These are phyloP conservation scores for Coranthus polyacanthus DNA, from an alignment of 2,797 vertebrate genomes.

Conservation along the genomic window DNA sequence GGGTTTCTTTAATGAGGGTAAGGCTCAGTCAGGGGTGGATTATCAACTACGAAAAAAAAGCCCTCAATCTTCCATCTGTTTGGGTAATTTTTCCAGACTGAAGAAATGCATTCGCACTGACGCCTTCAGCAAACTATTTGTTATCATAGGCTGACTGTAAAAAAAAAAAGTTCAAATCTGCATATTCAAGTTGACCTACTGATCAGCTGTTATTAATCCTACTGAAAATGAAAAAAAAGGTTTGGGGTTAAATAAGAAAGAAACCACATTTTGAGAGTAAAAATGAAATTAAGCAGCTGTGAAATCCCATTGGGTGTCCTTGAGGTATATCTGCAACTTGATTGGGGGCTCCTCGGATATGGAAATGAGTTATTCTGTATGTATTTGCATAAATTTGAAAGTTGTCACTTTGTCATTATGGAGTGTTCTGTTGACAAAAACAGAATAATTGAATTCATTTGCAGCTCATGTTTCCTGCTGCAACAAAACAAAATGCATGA, in stretches of 20 bases:
- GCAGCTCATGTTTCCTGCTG: not conserved
- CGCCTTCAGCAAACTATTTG: not conserved
- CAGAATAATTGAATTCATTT: constrained; percentile 6
- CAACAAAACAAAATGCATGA: not conserved
- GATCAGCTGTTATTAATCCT: constrained; percentile 1
- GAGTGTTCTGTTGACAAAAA: constrained; percentile 13
- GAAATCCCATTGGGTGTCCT: constrained; percentile 1
- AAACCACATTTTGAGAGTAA: not conserved
- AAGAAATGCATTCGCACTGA: constrained; percentile 19
- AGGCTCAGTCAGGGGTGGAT: constrained; percentile 70
- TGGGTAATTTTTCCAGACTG: constrained; percentile 27
- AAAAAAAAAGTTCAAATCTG: not conserved
- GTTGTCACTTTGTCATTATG: not conserved
- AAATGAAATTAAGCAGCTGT: not conserved
- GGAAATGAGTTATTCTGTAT: constrained; percentile 10
- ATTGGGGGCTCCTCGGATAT: not conserved
- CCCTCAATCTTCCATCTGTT: constrained; percentile 46
- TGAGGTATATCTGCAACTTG: not conserved
- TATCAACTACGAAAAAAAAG: constrained; percentile 44
- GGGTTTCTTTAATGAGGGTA: constrained; percentile 75
- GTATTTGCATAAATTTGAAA: constrained; percentile 2
- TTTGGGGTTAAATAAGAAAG: not conserved
- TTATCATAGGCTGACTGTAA: constrained; percentile 8
- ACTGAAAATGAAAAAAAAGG: not conserved
- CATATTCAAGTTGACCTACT: constrained; percentile 7